phyloP scores from a whole-genome alignment of 2,888 invertebrate genomes.

The Oscheius sp. region DNA sequence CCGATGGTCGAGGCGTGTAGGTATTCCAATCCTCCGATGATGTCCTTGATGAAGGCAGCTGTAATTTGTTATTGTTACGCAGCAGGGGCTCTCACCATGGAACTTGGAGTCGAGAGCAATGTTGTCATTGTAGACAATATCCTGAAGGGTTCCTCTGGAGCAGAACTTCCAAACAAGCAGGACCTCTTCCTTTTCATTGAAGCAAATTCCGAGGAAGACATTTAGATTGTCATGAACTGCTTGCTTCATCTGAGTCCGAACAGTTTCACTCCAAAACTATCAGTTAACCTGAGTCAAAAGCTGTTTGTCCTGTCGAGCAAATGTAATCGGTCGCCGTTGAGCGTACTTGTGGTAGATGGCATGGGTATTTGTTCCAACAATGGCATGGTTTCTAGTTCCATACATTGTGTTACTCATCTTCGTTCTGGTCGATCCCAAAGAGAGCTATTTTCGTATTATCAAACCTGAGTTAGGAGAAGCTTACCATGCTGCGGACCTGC shows the following conservation, averaged over 20 bases:
- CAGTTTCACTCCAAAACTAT: not conserved
- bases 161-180: constrained; percentile 71
- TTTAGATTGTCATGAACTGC: constrained; percentile 95
- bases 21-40: constrained; percentile 61
- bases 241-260: constrained; percentile 81
- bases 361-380: constrained; percentile 67
- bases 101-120: constrained; percentile 58
- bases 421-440: constrained; percentile 59
- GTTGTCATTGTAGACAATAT: constrained; percentile 61
- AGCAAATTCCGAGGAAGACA: constrained; percentile 87
- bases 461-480: not conserved
- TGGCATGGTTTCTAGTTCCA: constrained; percentile 66
- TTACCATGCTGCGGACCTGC: constrained; percentile 59
- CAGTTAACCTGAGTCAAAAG: constrained; percentile 49
- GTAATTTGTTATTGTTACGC: not conserved
- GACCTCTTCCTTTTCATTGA: constrained; percentile 71
- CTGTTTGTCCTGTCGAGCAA: constrained; percentile 52
- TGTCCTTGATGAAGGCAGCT: constrained; percentile 51
- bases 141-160: constrained; percentile 48
- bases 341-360: constrained; percentile 56
- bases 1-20: constrained; percentile 58
- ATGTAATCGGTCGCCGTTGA: constrained; percentile 60
- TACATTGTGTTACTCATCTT: constrained; percentile 62
- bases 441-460: constrained; percentile 39
- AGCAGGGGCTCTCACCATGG: constrained; percentile 46